A percentile compares a stretch with the other conserved stretches of the same genome.
Evolutionary conservation across 1,140 invertebrate genomes (phyloP).

Genomic region (Drosophila sturtevanti): DNA sequence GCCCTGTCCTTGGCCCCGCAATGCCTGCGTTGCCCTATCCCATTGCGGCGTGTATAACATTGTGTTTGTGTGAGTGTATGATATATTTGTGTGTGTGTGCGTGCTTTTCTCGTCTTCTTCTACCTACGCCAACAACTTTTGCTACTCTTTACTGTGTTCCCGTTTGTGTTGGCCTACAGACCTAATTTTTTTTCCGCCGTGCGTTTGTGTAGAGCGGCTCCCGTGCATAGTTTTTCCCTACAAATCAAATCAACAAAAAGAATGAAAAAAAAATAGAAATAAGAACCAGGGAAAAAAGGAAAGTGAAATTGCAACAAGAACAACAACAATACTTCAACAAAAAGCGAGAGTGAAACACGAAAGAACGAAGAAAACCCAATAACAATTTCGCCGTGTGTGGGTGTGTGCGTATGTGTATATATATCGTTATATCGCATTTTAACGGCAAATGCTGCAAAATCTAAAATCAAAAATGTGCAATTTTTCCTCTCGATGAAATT

Average conservation of each 20-base stretch:
- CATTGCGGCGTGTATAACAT: conserved; percentile 11
- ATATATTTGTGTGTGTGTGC: conserved; percentile 32
- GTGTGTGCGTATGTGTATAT: conserved; percentile 21
- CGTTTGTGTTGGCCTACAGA: conserved; percentile 81
- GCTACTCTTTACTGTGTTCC: conserved; percentile 73
- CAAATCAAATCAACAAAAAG: conserved; percentile 64
- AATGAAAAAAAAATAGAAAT: conserved; percentile 32
- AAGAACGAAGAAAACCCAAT: conserved; percentile 33
- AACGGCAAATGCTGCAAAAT: conserved; percentile 38
- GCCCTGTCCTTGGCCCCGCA: conserved; percentile 66
- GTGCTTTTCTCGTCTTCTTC: conserved; percentile 73
- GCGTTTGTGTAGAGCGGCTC: conserved; percentile 54
- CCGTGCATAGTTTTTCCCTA: conserved; percentile 69
- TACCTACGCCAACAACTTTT: conserved; percentile 78
- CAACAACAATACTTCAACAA: conserved; percentile 46
- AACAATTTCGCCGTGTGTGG: conserved; percentile 4
- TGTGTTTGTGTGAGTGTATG: conserved; percentile 39
- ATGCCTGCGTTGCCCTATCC: conserved; percentile 28
- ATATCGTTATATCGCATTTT: conserved; percentile 48
- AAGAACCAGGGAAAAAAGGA: not conserved
- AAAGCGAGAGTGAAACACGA: conserved; percentile 37
- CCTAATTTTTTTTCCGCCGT: conserved; percentile 71
- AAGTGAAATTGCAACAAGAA: conserved; percentile 4
- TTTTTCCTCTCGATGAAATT: conserved; percentile 17
- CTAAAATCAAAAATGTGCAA: conserved; percentile 12